A percentile compares a stretch with the other conserved stretches of the same genome.
Conservation (phyloP, 2,113 vertebrate genomes). For the Eulemur rufifrons region DNA sequence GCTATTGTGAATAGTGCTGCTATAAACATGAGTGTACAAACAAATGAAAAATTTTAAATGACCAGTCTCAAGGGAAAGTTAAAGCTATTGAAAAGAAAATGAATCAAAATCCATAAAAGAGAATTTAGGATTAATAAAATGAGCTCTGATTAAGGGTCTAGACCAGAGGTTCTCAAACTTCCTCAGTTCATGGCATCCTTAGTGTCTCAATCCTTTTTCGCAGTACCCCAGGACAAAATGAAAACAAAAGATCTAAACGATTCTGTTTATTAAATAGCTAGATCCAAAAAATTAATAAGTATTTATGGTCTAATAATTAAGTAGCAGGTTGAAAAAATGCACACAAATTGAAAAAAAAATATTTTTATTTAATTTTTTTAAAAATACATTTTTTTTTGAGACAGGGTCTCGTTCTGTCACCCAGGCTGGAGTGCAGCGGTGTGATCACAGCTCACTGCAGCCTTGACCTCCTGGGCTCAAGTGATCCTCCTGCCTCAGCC, state of each 20-base stretch:
- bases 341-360: neutral
- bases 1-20: neutral
- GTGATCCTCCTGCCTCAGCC: neutral
- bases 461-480: neutral
- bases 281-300: neutral
- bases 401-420: neutral
- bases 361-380: neutral
- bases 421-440: neutral
- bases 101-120: neutral
- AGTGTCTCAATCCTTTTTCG: neutral
- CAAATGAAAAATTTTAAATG: neutral
- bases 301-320: neutral
- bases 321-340: neutral
- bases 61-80: neutral
- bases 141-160: neutral
- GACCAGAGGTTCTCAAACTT: neutral
- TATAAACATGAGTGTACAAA: neutral
- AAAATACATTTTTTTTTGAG: neutral
- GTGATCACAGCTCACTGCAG: neutral
- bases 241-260: neutral
- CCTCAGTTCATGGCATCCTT: neutral
- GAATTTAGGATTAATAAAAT: neutral
- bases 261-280: neutral
- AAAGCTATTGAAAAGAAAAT: neutral
- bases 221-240: neutral